Base-by-base conservation (phyloP, 1,140 invertebrate species). In the Heliconius nattereri region DNA sequence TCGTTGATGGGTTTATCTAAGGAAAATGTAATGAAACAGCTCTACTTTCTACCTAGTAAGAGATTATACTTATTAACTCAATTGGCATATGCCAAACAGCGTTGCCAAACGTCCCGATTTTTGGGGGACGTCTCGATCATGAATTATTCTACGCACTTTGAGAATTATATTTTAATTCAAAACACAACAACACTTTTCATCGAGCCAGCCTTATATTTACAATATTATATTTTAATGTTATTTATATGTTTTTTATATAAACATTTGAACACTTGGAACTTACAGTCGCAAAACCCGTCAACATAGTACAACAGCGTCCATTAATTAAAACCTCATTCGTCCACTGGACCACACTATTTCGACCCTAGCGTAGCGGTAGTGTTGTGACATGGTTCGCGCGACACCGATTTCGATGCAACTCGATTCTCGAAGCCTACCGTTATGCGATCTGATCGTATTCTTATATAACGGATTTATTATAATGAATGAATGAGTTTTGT, bases 291-390 rank as follows among this genome's bases (percentile, higher is more conserved):
- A 45, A 35, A 45, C 2, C 40, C 11, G 40, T 13, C 40, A 45
- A 16, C 40, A 57, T 7, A 8, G 23, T 57, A 23, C 20, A 23
- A 66, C 23, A 57, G 20, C n/a, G 13, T 26, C 23, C 3, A 66
- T 66, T 29, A 29, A 66, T 66, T 66, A 66, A 66, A 66, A 26
- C 11, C 8, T 29, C 54, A 77, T 77, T 76, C 73, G 23, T 16
- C 76, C 78, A 84, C 49, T 80, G 52, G 82, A 84, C 79, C 85
- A 85, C 84, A 87, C 85, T 85, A 85, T 81, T 84, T 80, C 84
- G 87, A 88, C 87, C 85, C 84, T 86, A 87, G 85, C 86, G 86
- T 86, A 87, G 85, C 86, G 86, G 87, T 90, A 86, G 84, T 88
- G 84, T 74, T 86, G 86, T 89, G 87, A 88, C 87, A 88, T 84